phyloP scores from a whole-genome alignment of 1,140 invertebrate genomes.

The Euwallacea similis region DNA sequence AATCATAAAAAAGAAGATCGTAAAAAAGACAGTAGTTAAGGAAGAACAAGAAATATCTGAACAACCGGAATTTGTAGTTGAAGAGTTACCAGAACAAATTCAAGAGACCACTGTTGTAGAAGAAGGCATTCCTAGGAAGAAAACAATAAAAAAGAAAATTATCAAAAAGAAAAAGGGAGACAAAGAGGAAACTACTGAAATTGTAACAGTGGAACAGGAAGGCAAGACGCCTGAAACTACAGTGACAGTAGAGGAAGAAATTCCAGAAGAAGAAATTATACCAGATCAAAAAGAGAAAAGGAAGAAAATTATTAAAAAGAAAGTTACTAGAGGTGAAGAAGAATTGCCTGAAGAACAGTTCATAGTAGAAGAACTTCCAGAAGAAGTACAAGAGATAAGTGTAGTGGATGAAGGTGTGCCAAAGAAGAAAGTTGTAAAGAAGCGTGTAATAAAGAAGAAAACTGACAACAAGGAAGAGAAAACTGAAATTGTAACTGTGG shows the following conservation, averaged over 20 bases:
- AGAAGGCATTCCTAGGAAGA: conserved; percentile 46
- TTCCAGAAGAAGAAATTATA: conserved; percentile 46
- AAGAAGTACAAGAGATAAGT: conserved; percentile 39
- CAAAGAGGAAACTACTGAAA: conserved; percentile 47
- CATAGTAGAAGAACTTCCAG: conserved; percentile 49
- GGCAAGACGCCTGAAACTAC: conserved; percentile 48
- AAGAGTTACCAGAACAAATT: conserved; percentile 54
- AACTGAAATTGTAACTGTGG: conserved; percentile 34
- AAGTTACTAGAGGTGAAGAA: conserved; percentile 53
- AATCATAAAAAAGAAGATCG: conserved; percentile 47
- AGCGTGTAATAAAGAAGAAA: conserved; percentile 55
- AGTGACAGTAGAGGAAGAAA: conserved; percentile 47
- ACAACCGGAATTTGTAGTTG: conserved; percentile 30
- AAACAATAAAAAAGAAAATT: conserved; percentile 49
- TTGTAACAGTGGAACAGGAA: conserved; percentile 50
- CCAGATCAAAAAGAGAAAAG: conserved; percentile 35
- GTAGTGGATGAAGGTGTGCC: conserved; percentile 43
- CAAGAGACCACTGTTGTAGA: conserved; percentile 49
- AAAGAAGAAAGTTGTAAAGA: conserved; percentile 49
- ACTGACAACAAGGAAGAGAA: conserved; percentile 34
- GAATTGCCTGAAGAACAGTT: conserved; percentile 43
- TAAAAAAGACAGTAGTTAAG: conserved; percentile 54
- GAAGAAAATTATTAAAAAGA: conserved; percentile 50
- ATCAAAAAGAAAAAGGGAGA: conserved; percentile 45
- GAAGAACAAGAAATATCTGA: conserved; percentile 41